These are phyloP conservation scores for Salvator merianae DNA, from an alignment of 2,113 vertebrate genomes.

Conservation along the genomic window DNA sequence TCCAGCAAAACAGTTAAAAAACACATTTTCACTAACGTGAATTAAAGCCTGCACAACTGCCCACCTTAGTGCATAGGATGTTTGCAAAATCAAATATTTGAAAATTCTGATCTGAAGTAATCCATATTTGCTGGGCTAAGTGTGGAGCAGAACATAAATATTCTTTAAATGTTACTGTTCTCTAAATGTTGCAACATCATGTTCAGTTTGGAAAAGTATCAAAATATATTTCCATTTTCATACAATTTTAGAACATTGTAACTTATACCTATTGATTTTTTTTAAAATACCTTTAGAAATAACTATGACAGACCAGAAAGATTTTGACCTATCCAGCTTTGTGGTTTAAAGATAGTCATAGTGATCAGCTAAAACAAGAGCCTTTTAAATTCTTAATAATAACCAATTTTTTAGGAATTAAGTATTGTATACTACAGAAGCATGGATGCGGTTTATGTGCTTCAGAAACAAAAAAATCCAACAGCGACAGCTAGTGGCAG, in stretches of 20 bases:
- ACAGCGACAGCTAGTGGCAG: conserved; percentile 14
- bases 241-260: background rate
- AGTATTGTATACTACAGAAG: too few relatives aligned
- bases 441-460: too few relatives aligned
- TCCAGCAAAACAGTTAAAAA: too few relatives aligned
- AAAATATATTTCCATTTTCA: background rate
- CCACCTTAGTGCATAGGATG: background rate
- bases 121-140: background rate
- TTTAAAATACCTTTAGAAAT: too few relatives aligned
- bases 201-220: background rate
- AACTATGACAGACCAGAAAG: too few relatives aligned
- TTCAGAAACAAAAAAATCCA: background rate
- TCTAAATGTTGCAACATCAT: background rate
- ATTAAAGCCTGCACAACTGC: background rate
- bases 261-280: too few relatives aligned
- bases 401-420: too few relatives aligned
- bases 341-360: too few relatives aligned
- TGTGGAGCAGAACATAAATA: background rate
- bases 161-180: background rate
- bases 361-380: too few relatives aligned
- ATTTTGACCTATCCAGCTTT: too few relatives aligned
- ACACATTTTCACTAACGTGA: too few relatives aligned
- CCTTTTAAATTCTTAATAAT: too few relatives aligned
- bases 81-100: background rate
- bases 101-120: background rate